Percentiles rank a stretch among this genome's conserved stretches.
phyloP scores from a whole-genome alignment of 2,797 vertebrate genomes.

The Hephaestus fuliginosus region DNA sequence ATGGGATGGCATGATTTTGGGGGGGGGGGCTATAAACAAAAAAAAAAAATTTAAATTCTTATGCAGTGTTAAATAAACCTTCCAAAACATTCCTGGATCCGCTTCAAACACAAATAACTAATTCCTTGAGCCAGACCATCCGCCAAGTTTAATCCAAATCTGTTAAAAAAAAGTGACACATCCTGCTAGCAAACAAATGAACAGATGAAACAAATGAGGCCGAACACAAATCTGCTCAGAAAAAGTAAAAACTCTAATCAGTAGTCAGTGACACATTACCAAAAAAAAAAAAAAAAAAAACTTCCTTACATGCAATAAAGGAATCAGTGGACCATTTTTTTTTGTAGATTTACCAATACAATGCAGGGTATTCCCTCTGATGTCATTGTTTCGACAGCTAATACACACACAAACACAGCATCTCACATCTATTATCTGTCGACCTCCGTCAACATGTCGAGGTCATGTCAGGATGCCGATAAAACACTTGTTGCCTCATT shows the following conservation, averaged over 20 bases:
- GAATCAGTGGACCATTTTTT: neutral
- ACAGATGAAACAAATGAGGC: neutral
- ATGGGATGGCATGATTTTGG: too few relatives aligned
- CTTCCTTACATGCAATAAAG: too few relatives aligned
- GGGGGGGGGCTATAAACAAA: neutral
- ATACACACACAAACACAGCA: neutral
- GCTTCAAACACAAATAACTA: constrained; percentile 8
- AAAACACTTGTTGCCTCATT: constrained; percentile 42
- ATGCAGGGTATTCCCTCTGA: neutral
- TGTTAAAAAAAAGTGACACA: neutral
- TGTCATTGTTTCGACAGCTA: neutral
- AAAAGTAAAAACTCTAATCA: neutral
- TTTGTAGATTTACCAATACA: neutral
- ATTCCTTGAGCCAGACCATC: neutral
- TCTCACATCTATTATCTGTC: neutral
- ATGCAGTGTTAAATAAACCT: neutral
- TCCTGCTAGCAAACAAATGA: neutral
- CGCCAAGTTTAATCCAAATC: constrained; percentile 2
- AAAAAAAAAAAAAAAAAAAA: neutral
- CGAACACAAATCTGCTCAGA: neutral
- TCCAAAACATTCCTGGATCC: neutral
- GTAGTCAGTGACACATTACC: neutral
- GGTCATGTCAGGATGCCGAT: constrained; percentile 32
- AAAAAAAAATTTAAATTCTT: neutral
- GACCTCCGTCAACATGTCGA: constrained; percentile 33